Evolutionary conservation across 2,888 invertebrate species (phyloP).

Genomic region (Ypsolopha scabrella): DNA sequence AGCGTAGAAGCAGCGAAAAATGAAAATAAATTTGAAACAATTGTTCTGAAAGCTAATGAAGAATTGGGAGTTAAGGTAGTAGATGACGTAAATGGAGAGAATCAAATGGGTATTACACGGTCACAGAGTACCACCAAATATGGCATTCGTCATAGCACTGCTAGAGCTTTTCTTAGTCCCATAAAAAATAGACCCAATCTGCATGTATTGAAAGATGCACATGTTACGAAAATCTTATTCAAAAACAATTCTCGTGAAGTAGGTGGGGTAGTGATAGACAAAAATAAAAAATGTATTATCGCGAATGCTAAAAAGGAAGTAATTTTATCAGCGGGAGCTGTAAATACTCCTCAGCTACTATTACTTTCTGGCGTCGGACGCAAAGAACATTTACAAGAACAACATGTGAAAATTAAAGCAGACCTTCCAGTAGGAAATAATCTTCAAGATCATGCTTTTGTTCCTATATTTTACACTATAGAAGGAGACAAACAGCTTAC

Average conservation of each 20-base stretch:
- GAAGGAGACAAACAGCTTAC: conserved; percentile 23
- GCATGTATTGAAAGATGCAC: conserved; percentile 19
- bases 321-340: conserved; percentile 56
- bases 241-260: conserved; percentile 30
- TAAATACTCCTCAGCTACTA: conserved; percentile 63
- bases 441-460: conserved; percentile 61
- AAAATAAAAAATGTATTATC: conserved; percentile 32
- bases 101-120: conserved; percentile 16
- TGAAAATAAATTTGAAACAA: conserved; percentile 2
- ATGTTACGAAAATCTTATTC: conserved; percentile 23
- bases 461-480: conserved; percentile 38
- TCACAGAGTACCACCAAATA: conserved; percentile 14
- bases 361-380: conserved; percentile 68
- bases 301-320: conserved; percentile 56
- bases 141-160: conserved; percentile 21
- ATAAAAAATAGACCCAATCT: conserved; percentile 22
- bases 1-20: conserved; percentile 3
- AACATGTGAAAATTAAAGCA: conserved; percentile 41
- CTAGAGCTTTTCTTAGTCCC: conserved; percentile 28
- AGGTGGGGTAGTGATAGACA: conserved; percentile 45
- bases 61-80: conserved; percentile 6
- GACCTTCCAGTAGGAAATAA: conserved; percentile 65
- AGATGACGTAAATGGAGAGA: conserved; percentile 6
- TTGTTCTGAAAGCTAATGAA: conserved; percentile 7
- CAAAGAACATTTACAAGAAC: conserved; percentile 34